These are phyloP conservation scores for Dicerorhinus sumatrensis DNA, from an alignment of 2,113 vertebrate species.

Conservation along the genomic window DNA sequence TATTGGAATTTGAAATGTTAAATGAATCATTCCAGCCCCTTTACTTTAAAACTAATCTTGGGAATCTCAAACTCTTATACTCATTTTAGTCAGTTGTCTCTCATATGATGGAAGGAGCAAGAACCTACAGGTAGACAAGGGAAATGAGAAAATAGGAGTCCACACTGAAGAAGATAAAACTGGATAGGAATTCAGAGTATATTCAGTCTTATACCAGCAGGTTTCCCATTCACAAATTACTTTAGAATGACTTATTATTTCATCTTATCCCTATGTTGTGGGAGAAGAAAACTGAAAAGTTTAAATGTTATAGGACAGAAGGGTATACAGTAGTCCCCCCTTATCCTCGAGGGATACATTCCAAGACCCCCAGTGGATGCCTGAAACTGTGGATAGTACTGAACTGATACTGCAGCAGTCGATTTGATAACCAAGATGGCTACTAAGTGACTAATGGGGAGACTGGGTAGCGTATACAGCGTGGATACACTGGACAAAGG, in stretches of 20 bases:
- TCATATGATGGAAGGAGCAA: not conserved
- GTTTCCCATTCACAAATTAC: conserved; percentile 32
- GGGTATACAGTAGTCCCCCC: not conserved
- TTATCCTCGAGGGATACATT: no score
- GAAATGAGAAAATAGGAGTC: not conserved
- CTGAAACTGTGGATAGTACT: no score
- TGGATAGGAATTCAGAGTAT: not conserved
- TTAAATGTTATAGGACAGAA: not conserved
- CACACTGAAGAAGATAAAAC: not conserved
- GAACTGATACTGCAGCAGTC: no score
- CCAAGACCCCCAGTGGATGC: no score
- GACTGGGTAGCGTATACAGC: not conserved
- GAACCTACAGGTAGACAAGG: not conserved
- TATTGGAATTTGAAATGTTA: not conserved
- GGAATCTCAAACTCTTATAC: not conserved
- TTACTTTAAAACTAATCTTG: not conserved
- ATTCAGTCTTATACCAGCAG: not conserved
- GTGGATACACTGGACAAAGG: not conserved
- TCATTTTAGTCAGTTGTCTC: not conserved
- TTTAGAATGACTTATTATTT: not conserved
- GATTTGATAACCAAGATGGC: not conserved
- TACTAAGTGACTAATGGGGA: not conserved
- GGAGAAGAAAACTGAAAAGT: conserved; percentile 5
- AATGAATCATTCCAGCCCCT: not conserved
- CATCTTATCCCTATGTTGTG: not conserved